phyloP scores from a whole-genome alignment of 2,888 invertebrate species.

The Leucozona laternaria region DNA sequence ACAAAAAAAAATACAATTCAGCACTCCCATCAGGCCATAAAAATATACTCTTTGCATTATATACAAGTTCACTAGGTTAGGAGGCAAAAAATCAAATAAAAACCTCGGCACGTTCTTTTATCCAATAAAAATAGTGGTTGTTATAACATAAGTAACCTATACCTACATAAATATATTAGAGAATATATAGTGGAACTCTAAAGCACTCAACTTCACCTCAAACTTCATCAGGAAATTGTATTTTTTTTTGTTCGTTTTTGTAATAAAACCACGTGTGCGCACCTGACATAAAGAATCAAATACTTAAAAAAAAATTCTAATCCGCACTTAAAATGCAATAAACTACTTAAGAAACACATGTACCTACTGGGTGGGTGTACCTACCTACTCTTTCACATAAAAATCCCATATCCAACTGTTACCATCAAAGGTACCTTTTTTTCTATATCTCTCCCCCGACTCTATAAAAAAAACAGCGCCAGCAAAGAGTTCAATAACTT shows the following conservation, averaged over 20 bases:
- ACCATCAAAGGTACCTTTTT: neutral
- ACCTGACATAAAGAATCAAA: constrained; percentile 37
- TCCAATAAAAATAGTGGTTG: neutral
- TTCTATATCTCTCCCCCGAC: neutral
- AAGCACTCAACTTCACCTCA: constrained; percentile 11
- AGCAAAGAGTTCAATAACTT: constrained; percentile 67
- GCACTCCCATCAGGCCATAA: neutral
- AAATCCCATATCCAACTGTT: neutral
- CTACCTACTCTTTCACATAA: neutral
- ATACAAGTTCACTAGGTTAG: constrained; percentile 16
- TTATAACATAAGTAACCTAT: neutral
- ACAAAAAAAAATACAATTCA: neutral
- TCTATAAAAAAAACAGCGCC: neutral
- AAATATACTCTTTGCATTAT: neutral
- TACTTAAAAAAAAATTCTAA: neutral
- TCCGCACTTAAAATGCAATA: constrained; percentile 37
- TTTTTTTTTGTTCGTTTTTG: neutral
- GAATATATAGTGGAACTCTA: neutral
- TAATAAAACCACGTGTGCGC: constrained; percentile 29
- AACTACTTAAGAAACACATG: constrained; percentile 2
- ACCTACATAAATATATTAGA: neutral
- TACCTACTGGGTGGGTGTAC: neutral
- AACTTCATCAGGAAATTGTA: neutral
- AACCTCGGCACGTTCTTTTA: neutral
- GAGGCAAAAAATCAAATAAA: neutral